Percentiles rank a stretch among this genome's conserved stretches.
Evolutionary conservation across 1,140 invertebrate species (phyloP).

Genomic region (Charaxes varanes): DNA sequence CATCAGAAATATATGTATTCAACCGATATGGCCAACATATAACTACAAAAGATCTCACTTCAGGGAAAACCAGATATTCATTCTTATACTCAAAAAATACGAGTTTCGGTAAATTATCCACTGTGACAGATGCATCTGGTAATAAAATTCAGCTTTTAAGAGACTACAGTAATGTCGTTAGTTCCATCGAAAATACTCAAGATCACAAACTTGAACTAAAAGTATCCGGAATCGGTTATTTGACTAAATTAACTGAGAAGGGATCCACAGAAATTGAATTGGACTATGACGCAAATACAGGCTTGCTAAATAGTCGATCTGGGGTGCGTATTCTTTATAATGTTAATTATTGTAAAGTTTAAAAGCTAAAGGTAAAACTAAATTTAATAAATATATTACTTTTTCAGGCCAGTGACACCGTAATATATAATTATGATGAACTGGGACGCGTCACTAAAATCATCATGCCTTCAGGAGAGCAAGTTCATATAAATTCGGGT

Average conservation of each 20-base stretch:
- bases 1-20: slow-evolving; percentile 95
- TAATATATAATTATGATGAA: slow-evolving; percentile 91
- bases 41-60: slow-evolving; percentile 93
- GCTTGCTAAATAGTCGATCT: slow-evolving; percentile 85
- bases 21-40: slow-evolving; percentile 96
- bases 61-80: slow-evolving; percentile 92
- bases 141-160: slow-evolving; percentile 94
- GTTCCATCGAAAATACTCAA: slow-evolving; percentile 94
- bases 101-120: slow-evolving; percentile 94
- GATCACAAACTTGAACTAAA: slow-evolving; percentile 93
- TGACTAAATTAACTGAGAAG: slow-evolving; percentile 88
- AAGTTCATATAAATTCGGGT: slow-evolving; percentile 84
- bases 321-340: slow-evolving; percentile 79
- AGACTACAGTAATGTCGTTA: slow-evolving; percentile 92
- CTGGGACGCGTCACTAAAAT: slow-evolving; percentile 88
- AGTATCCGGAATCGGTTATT: slow-evolving; percentile 89
- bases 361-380: background rate
- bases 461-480: slow-evolving; percentile 92
- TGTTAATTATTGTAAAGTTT: no score
- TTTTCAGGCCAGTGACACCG: slow-evolving; percentile 86
- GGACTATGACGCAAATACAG: slow-evolving; percentile 89
- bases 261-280: slow-evolving; percentile 87
- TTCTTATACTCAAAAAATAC: slow-evolving; percentile 98
- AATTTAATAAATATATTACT: slow-evolving; percentile 6
- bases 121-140: slow-evolving; percentile 92